These are phyloP conservation scores for Plebejus argus DNA, from an alignment of 2,888 invertebrate genomes.

Conservation along the genomic window DNA sequence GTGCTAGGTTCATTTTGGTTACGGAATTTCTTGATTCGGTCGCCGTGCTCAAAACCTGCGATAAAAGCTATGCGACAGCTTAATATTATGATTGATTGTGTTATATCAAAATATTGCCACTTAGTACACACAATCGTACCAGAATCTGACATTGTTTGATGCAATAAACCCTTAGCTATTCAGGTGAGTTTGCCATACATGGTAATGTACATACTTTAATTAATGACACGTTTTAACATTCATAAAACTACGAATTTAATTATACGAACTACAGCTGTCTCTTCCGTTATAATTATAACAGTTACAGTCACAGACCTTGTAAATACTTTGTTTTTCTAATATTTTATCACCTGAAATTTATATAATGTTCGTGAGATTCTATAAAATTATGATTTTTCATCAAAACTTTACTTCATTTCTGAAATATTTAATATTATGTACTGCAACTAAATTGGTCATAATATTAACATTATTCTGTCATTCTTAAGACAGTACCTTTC, in stretches of 20 bases:
- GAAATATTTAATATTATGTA: too few species aligned
- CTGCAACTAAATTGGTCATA: too few species aligned
- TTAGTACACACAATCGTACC: not conserved
- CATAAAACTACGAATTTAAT: not conserved
- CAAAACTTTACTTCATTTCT: too few species aligned
- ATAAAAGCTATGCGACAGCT: too few species aligned
- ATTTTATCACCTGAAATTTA: not conserved
- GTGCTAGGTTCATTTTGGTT: too few species aligned
- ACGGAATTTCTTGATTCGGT: too few species aligned
- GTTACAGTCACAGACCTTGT: not conserved
- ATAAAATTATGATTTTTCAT: too few species aligned
- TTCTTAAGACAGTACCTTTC: too few species aligned
- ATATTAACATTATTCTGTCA: too few species aligned
- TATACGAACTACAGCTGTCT: not conserved
- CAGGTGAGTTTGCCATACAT: conserved; percentile 43
- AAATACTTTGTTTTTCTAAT: not conserved
- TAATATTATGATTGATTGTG: too few species aligned
- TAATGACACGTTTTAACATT: not conserved
- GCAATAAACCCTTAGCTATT: conserved; percentile 37
- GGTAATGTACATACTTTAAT: conserved; percentile 34
- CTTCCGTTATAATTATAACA: conserved; percentile 9
- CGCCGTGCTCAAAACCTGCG: too few species aligned
- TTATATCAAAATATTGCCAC: too few species aligned
- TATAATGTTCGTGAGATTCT: not conserved
- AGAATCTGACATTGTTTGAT: conserved; percentile 14